These are phyloP conservation scores for Drosophila neonasuta DNA, from an alignment of 2,888 invertebrate species.

Conservation along the genomic window DNA sequence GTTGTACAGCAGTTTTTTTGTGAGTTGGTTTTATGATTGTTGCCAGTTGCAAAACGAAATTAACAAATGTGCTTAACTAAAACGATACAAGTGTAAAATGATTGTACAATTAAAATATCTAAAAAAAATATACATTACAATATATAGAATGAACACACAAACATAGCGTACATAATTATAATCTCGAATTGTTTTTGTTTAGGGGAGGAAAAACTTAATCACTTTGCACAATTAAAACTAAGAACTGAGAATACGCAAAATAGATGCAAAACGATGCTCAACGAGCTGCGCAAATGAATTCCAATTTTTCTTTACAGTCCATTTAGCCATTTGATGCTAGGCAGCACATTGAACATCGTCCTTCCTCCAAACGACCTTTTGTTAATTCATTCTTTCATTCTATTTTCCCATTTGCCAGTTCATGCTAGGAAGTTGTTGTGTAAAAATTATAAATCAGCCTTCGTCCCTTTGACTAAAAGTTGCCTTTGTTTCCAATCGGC, in stretches of 20 bases:
- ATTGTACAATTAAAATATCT: conserved; percentile 33
- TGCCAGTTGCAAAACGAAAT: conserved; percentile 67
- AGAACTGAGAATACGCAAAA: conserved; percentile 40
- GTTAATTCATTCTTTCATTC: not conserved
- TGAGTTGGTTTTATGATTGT: conserved; percentile 58
- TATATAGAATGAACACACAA: conserved; percentile 28
- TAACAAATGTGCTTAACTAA: conserved; percentile 36
- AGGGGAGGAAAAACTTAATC: conserved; percentile 32
- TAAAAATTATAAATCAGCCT: conserved; percentile 75
- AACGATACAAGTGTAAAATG: conserved; percentile 32
- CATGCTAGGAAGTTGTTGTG: conserved; percentile 56
- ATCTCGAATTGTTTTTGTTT: conserved; percentile 50
- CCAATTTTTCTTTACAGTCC: not conserved
- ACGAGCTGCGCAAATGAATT: conserved; percentile 3
- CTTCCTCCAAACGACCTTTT: not conserved
- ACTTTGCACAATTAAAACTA: conserved; percentile 48
- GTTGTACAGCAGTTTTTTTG: conserved; percentile 63
- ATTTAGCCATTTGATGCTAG: too few species aligned
- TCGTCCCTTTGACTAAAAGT: conserved; percentile 71
- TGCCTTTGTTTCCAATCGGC: conserved; percentile 44
- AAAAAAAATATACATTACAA: conserved; percentile 8
- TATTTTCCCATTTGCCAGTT: conserved; percentile 45
- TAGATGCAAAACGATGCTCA: conserved; percentile 14
- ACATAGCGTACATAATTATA: conserved; percentile 40
- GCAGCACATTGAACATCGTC: conserved; percentile 25